phyloP scores from a whole-genome alignment of 2,888 invertebrate genomes.

The Gastracanthus pulcherrimus region DNA sequence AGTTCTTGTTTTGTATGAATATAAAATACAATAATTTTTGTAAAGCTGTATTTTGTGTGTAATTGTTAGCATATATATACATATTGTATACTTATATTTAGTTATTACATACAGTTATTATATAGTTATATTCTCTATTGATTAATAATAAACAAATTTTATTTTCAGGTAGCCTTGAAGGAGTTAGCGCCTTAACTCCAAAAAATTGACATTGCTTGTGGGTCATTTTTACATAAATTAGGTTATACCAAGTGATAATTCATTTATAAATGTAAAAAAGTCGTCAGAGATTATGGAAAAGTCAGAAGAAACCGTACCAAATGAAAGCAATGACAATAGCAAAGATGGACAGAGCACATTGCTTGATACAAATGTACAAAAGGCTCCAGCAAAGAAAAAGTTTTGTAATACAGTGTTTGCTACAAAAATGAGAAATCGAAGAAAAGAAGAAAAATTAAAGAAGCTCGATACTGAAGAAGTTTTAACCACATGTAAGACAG shows the following conservation, averaged over 20 bases:
- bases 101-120: too few species aligned
- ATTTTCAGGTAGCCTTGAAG: slow-evolving; percentile 7
- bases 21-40: too few species aligned
- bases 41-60: too few species aligned
- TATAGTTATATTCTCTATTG: background rate
- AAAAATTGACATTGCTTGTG: background rate
- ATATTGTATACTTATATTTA: too few species aligned
- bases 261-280: background rate
- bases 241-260: slow-evolving; percentile 16
- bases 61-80: too few species aligned
- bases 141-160: background rate
- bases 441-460: slow-evolving; percentile 48
- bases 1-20: too few species aligned
- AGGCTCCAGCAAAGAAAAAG: slow-evolving; percentile 39
- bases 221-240: slow-evolving; percentile 23
- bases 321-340: background rate
- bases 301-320: slow-evolving; percentile 20
- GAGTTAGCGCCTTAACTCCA: background rate
- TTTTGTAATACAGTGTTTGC: slow-evolving; percentile 55
- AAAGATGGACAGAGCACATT: background rate
- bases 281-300: slow-evolving; percentile 15
- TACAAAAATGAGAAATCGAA: slow-evolving; percentile 52
- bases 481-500: slow-evolving; percentile 27
- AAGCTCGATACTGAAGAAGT: slow-evolving; percentile 23
- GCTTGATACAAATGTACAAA: background rate